A percentile compares a stretch with the other conserved stretches of the same genome.
phyloP scores from a whole-genome alignment of 2,113 vertebrate genomes.

The Heterocephalus glaber region DNA sequence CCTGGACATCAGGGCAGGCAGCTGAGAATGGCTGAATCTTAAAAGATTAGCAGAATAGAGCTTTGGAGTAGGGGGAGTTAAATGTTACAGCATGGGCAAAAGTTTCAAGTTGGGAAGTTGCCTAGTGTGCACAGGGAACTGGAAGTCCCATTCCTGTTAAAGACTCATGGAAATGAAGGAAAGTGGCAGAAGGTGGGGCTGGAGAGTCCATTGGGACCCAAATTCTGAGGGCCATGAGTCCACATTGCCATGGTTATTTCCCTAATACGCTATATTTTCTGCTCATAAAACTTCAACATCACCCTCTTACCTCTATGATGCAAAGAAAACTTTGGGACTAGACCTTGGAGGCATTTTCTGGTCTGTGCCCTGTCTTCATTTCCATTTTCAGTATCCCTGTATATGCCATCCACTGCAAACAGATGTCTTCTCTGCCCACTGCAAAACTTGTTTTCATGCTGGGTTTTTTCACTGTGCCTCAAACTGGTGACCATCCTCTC shows the following conservation, averaged over 20 bases:
- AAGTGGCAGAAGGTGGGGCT: neutral
- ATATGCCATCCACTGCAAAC: neutral
- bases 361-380: neutral
- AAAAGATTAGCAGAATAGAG: slow-evolving; percentile 34
- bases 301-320: neutral
- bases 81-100: slow-evolving; percentile 5
- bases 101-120: slow-evolving; percentile 48
- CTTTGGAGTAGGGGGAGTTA: neutral
- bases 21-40: slow-evolving; percentile 40
- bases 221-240: slow-evolving; percentile 17
- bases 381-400: neutral
- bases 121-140: neutral
- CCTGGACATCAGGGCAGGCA: neutral
- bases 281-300: neutral
- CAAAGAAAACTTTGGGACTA: slow-evolving; percentile 15
- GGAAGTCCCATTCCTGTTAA: slow-evolving; percentile 23
- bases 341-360: neutral
- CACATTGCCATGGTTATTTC: slow-evolving; percentile 11
- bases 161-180: neutral
- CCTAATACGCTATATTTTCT: neutral
- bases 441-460: slow-evolving; percentile 57
- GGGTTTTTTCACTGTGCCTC: slow-evolving; percentile 16
- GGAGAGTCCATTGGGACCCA: neutral
- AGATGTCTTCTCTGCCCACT: neutral
- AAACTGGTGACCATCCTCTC: neutral